phyloP scores from a whole-genome alignment of 53 echinoderm and acorn worm genomes.

The Arbacia lixula region DNA sequence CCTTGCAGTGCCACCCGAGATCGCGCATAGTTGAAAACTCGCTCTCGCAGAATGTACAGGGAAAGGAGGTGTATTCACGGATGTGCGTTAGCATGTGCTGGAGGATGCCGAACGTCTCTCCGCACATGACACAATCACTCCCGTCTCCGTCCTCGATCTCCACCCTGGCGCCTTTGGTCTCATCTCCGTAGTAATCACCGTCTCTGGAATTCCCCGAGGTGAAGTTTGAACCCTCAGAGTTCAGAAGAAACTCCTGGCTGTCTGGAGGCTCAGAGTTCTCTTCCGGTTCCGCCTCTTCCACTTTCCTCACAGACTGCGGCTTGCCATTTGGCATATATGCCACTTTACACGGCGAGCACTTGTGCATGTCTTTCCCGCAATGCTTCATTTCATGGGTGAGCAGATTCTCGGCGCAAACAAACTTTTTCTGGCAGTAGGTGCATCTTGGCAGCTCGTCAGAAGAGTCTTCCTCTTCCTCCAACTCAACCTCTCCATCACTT shows the following conservation, averaged over 20 bases:
- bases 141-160: slow-evolving; percentile 17
- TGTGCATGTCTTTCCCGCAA: slow-evolving; percentile 47
- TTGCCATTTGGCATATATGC: slow-evolving; percentile 15
- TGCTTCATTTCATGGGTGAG: slow-evolving; percentile 8
- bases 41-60: slow-evolving; percentile 35
- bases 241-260: slow-evolving; percentile 11
- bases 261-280: neutral
- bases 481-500: slow-evolving; percentile 42
- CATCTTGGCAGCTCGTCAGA: neutral
- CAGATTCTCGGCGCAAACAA: slow-evolving; percentile 20
- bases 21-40: slow-evolving; percentile 45
- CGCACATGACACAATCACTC: slow-evolving; percentile 37
- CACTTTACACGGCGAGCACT: slow-evolving; percentile 25
- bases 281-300: neutral
- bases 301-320: neutral
- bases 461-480: neutral
- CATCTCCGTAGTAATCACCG: neutral
- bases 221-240: neutral
- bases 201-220: neutral
- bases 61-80: slow-evolving; percentile 43
- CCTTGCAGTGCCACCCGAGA: slow-evolving; percentile 52
- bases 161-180: neutral
- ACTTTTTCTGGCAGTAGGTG: slow-evolving; percentile 6
- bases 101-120: slow-evolving; percentile 42
- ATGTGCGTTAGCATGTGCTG: slow-evolving; percentile 42